Evolutionary conservation across 2,113 vertebrate genomes (phyloP), one percentile per base, ranked within the genome.

Genomic region (Naja naja): DNA sequence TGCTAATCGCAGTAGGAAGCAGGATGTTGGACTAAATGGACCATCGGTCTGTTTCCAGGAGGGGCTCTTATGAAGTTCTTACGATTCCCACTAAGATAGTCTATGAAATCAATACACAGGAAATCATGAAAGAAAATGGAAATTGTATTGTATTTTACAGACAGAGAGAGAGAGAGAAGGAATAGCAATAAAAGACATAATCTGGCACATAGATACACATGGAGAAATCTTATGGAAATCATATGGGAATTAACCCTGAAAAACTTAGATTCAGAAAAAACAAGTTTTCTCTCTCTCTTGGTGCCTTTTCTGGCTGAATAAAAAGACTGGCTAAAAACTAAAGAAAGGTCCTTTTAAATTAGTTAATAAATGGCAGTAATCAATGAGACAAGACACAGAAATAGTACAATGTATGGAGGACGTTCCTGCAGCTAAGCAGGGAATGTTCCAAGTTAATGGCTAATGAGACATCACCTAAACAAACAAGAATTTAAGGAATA

Each of bases 41-140:
- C 53, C 7, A 1, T 56, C 30, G 5, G 34, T 86, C 14, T 86
- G 27, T 85, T 85, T 85, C 74, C 89, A 90, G 30, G 45, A 34
- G 30, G 30, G 47, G 27, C 53, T 81, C 47, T 45, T 45, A 85
- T n/a, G 27, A 47, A 45, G 53, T 56, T 86, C 34, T 55, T 39
- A 69, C 3, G 22, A 34, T 43, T 92, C 88, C 47, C 60, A 55
- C 25, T 89, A 88, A 87, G 10, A 30, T 91, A 91, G 5, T 9
- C 64, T 88, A 43, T 92, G 56, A 88, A 88, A 81, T 92, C 52
- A 92, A 85, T 92, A 85, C 30, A 49, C 9, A 43, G 45, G 87
- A 85, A 93, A 60, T 52, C 9, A 45, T 86, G 11, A 5, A 52
- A 88, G n/a, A 89, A 86, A 60, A 74, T 45, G 30, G 43, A 39